Percentiles rank a stretch among this genome's conserved stretches.
Evolutionary conservation across 2,888 invertebrate genomes (phyloP).

Genomic region (Glaucopsyche alexis): DNA sequence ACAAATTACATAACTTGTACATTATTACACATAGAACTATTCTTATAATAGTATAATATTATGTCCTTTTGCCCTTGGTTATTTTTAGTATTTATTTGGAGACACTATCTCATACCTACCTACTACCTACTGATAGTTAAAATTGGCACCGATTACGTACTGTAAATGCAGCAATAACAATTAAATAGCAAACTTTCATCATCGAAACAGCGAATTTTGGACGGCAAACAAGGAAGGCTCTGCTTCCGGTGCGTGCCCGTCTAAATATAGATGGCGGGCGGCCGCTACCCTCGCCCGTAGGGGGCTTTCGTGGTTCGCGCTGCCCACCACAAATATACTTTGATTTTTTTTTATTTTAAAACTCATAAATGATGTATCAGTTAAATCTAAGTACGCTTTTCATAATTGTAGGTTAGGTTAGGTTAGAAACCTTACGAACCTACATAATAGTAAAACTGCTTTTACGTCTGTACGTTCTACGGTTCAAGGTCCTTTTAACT

Average conservation of each 20-base stretch:
- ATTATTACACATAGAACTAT: too few species aligned
- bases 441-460: not conserved
- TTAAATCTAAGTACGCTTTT: not conserved
- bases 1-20: too few species aligned
- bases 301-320: conserved; percentile 24
- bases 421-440: too few species aligned
- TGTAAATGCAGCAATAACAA: not conserved
- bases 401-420: not conserved
- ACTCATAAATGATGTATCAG: not conserved
- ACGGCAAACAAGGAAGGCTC: conserved; percentile 30
- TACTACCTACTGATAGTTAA: too few species aligned
- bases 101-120: too few species aligned
- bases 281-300: conserved; percentile 40
- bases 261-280: conserved; percentile 41
- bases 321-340: conserved; percentile 17
- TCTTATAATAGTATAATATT: too few species aligned
- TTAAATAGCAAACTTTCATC: not conserved
- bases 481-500: not conserved
- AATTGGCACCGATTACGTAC: not conserved
- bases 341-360: conserved; percentile 14
- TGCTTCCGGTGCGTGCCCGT: conserved; percentile 56
- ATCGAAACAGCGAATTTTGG: conserved; percentile 26
- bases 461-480: not conserved
- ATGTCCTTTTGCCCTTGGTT: not conserved
- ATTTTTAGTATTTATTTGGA: not conserved